A percentile compares a stretch with the other conserved stretches of the same genome.
Evolutionary conservation across 2,797 vertebrate genomes (phyloP).

Genomic region (Microctenopoma lineatum): DNA sequence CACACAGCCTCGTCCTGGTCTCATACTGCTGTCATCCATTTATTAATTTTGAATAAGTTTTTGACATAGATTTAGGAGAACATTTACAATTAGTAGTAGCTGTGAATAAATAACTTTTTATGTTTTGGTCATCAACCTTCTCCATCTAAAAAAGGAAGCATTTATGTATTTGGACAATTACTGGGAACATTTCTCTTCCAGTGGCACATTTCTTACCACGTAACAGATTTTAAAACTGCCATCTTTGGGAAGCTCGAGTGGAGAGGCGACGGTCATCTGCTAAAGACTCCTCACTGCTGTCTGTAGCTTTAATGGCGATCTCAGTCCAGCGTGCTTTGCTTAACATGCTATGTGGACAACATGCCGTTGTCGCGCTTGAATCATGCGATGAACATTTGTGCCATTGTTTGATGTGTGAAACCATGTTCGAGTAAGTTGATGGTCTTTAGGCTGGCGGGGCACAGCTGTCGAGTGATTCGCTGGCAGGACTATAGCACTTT

Average conservation of each 20-base stretch:
- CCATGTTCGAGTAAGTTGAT: conserved; percentile 27
- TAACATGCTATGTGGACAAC: conserved; percentile 18
- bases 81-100: neutral
- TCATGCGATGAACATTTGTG: conserved; percentile 27
- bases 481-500: conserved; percentile 66
- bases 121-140: neutral
- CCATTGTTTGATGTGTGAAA: conserved; percentile 56
- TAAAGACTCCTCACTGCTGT: conserved; percentile 49
- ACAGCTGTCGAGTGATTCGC: conserved; percentile 15
- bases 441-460: conserved; percentile 21
- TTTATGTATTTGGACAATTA: neutral
- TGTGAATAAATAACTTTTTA: neutral
- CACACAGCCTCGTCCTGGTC: too few relatives aligned
- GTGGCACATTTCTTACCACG: conserved; percentile 32
- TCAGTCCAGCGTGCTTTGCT: conserved; percentile 33
- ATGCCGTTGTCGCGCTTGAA: conserved; percentile 24
- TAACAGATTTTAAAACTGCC: conserved; percentile 28
- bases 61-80: neutral
- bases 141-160: neutral
- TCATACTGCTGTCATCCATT: too few relatives aligned
- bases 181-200: conserved; percentile 2
- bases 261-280: conserved; percentile 16
- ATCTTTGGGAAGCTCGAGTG: conserved; percentile 1
- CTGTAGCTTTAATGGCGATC: conserved; percentile 47
- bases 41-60: too few relatives aligned